phyloP scores from a whole-genome alignment of 1,140 invertebrate genomes.

The Aphis gossypii region DNA sequence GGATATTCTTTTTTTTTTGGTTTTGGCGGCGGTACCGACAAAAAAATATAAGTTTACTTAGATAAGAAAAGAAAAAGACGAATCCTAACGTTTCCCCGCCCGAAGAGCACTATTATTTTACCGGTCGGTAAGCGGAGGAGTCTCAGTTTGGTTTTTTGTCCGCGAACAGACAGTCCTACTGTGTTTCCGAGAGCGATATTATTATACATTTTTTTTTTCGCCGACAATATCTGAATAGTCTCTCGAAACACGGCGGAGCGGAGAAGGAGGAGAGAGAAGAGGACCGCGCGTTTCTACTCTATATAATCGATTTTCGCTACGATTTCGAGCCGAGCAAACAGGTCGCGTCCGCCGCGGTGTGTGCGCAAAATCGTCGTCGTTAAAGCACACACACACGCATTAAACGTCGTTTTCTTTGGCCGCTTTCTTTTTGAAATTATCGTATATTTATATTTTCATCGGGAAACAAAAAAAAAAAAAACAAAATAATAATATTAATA shows the following conservation, averaged over 20 bases:
- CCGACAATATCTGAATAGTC: neutral
- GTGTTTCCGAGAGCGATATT: neutral
- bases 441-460: neutral
- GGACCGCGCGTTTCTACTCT: slow-evolving; percentile 1
- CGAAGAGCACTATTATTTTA: neutral
- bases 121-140: neutral
- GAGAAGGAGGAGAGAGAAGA: neutral
- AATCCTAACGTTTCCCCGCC: neutral
- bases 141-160: neutral
- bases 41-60: neutral
- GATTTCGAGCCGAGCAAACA: slow-evolving; percentile 30
- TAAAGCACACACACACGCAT: neutral
- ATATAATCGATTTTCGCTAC: slow-evolving; percentile 28
- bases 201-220: neutral
- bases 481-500: neutral
- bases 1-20: neutral
- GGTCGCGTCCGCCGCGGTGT: slow-evolving; percentile 38
- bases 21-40: neutral
- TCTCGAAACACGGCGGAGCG: neutral
- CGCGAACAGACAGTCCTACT: neutral
- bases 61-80: neutral
- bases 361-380: slow-evolving; percentile 7
- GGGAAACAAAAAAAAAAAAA: neutral
- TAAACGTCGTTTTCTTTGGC: neutral
- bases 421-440: neutral